These are phyloP conservation scores for Knipowitschia caucasica DNA, from an alignment of 2,797 vertebrate genomes.

Conservation along the genomic window DNA sequence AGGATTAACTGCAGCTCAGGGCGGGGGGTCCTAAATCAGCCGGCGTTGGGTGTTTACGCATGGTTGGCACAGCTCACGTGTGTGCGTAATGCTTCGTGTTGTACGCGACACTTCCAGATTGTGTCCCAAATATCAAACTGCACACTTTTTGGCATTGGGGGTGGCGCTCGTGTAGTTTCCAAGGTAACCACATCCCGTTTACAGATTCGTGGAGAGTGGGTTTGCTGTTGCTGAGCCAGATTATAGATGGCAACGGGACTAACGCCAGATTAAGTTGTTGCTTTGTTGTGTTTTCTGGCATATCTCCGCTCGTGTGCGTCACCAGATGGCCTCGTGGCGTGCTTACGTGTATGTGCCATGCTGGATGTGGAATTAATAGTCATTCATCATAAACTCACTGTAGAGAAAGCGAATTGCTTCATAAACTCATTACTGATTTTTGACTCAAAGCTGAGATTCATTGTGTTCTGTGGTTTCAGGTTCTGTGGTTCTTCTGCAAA, in stretches of 20 bases:
- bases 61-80: constrained; percentile 21
- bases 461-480: too few species aligned
- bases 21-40: constrained; percentile 18
- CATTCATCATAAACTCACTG: not conserved
- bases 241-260: constrained; percentile 16
- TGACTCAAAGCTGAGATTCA: too few species aligned
- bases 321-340: constrained; percentile 66
- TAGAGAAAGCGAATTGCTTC: not conserved
- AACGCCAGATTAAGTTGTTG: constrained; percentile 46
- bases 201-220: not conserved
- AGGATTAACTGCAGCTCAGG: constrained; percentile 22
- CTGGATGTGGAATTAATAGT: not conserved
- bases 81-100: constrained; percentile 10
- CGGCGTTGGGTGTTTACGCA: constrained; percentile 31
- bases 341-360: constrained; percentile 25
- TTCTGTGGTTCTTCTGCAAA: too few species aligned
- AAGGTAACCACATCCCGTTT: constrained; percentile 2
- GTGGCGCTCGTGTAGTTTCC: not conserved
- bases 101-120: constrained; percentile 7
- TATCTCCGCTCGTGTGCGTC: constrained; percentile 64
- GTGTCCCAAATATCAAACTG: constrained; percentile 15
- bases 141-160: not conserved
- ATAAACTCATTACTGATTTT: too few species aligned
- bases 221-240: constrained; percentile 10
- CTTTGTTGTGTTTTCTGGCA: constrained; percentile 40